Conservation (phyloP, 2,113 vertebrate species). For the Bombycilla garrulus region DNA sequence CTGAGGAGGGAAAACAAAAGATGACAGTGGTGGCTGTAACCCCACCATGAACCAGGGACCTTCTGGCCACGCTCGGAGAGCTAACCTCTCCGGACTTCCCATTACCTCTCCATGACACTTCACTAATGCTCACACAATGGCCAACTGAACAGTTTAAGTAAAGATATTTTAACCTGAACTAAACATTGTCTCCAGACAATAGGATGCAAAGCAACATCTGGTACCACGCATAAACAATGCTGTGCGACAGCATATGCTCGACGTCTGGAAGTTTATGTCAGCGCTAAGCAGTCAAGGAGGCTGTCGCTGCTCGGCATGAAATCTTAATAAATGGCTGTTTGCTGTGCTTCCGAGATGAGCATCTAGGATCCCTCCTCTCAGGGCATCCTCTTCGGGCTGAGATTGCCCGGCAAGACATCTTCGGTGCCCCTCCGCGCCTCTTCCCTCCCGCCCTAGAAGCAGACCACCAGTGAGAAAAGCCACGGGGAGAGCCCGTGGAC, state of each 20-base stretch:
- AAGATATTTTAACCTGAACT: constrained; percentile 66
- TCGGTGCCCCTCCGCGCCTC: background rate
- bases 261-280: constrained; percentile 55
- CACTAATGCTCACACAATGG: constrained; percentile 73
- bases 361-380: background rate
- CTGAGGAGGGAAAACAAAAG: constrained; percentile 84
- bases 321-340: background rate
- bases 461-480: background rate
- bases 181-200: constrained; percentile 67
- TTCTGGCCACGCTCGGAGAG: constrained; percentile 61
- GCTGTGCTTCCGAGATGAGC: background rate
- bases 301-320: background rate
- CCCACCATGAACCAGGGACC: constrained; percentile 86
- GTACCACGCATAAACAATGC: constrained; percentile 39
- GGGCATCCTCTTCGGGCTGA: background rate
- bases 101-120: constrained; percentile 84
- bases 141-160: constrained; percentile 43
- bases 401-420: background rate
- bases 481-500: background rate
- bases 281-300: background rate
- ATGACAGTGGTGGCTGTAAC: constrained; percentile 81
- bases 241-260: constrained; percentile 28
- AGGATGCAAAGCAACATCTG: constrained; percentile 66
- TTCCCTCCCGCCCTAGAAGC: background rate
- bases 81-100: constrained; percentile 86